phyloP scores from a whole-genome alignment of 2,113 vertebrate species.

The Butastur rufipennis region DNA sequence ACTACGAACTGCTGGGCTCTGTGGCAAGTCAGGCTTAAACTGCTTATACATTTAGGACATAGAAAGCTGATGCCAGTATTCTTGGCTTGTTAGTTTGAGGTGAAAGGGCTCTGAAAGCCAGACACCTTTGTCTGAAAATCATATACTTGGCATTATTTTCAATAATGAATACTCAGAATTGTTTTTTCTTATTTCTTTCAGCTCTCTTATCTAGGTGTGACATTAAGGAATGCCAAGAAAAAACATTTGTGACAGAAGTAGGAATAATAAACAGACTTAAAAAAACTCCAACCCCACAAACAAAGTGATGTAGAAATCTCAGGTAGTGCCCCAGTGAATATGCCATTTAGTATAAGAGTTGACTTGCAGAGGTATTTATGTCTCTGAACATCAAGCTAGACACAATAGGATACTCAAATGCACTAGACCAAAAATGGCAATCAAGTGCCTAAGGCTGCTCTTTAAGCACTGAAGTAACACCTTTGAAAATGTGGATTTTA shows the following conservation, averaged over 20 bases:
- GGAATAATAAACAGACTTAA: not conserved
- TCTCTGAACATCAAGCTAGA: not conserved
- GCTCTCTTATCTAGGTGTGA: not conserved
- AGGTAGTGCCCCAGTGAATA: not conserved
- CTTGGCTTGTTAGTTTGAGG: not conserved
- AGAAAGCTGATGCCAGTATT: not conserved
- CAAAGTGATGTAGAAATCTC: not conserved
- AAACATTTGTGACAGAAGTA: not conserved
- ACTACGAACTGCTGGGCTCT: not conserved
- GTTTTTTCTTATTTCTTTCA: not conserved
- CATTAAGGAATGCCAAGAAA: not conserved
- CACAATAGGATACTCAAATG: not conserved
- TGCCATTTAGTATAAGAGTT: not conserved
- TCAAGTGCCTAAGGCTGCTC: not conserved
- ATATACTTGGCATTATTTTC: not conserved
- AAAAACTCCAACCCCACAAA: not conserved
- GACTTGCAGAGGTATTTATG: not conserved
- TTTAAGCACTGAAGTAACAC: not conserved
- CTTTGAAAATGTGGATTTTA: not conserved
- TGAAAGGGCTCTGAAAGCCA: not conserved
- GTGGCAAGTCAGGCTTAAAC: not conserved
- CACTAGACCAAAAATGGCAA: not conserved
- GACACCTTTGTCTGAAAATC: not conserved
- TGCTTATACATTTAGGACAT: not conserved
- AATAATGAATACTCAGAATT: not conserved